Evolutionary conservation across 2,888 invertebrate genomes (phyloP).

Genomic region (Blastobasis adustella): DNA sequence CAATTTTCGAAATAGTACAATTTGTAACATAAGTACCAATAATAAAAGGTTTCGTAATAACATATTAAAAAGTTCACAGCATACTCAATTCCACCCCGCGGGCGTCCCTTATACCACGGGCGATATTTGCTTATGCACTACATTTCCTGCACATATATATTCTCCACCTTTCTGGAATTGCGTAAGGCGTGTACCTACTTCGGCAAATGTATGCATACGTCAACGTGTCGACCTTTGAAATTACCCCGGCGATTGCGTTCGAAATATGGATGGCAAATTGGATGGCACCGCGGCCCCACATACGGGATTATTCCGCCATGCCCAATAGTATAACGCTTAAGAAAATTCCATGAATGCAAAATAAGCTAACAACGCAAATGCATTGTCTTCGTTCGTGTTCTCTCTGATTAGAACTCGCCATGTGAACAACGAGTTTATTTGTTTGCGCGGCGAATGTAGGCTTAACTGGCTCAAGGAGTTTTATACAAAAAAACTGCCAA

Average conservation of each 20-base stretch:
- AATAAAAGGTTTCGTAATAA: too few species aligned
- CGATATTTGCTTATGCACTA: background rate
- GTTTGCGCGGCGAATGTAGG: background rate
- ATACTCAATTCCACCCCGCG: too few species aligned
- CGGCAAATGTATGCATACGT: slow-evolving; percentile 4
- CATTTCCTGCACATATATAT: background rate
- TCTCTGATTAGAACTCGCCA: slow-evolving; percentile 51
- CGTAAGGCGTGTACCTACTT: too few species aligned
- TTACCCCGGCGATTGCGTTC: slow-evolving; percentile 60
- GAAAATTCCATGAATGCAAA: slow-evolving; percentile 71
- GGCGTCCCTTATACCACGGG: too few species aligned
- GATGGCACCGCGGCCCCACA: slow-evolving; percentile 47
- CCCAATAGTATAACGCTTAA: slow-evolving; percentile 56
- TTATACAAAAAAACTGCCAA: too few species aligned
- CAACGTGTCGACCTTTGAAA: slow-evolving; percentile 52
- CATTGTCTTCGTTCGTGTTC: slow-evolving; percentile 51
- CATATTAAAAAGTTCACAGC: too few species aligned
- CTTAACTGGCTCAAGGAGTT: background rate
- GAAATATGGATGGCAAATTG: slow-evolving; percentile 69
- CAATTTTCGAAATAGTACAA: too few species aligned
- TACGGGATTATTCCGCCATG: slow-evolving; percentile 41
- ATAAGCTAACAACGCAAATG: slow-evolving; percentile 53
- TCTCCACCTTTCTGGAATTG: too few species aligned
- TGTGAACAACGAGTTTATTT: slow-evolving; percentile 17
- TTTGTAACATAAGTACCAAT: too few species aligned